Conservation (phyloP, 2,797 vertebrate genomes). For the Urophycis tenuis region DNA sequence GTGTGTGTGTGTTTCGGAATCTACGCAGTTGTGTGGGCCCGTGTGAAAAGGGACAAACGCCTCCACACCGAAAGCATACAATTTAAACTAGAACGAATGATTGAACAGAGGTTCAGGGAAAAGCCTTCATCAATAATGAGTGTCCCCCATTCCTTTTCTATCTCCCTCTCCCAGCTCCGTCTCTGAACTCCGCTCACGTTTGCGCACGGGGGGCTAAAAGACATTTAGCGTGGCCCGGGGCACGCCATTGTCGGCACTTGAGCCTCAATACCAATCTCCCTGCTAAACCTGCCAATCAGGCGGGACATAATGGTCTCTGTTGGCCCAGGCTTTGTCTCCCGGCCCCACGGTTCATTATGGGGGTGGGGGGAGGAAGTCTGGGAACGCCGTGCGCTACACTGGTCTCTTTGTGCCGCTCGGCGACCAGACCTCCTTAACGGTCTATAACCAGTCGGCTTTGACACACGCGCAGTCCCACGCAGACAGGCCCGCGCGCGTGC, state of each 20-base stretch:
- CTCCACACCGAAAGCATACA: slow-evolving; percentile 50
- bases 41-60: background rate
- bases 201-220: slow-evolving; percentile 45
- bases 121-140: slow-evolving; percentile 34
- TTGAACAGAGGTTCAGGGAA: slow-evolving; percentile 30
- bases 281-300: slow-evolving; percentile 58
- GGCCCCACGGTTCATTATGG: slow-evolving; percentile 64
- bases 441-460: slow-evolving; percentile 53
- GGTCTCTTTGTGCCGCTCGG: slow-evolving; percentile 56
- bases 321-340: slow-evolving; percentile 54
- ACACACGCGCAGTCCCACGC: slow-evolving; percentile 10
- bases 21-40: background rate
- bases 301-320: slow-evolving; percentile 31
- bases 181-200: slow-evolving; percentile 32
- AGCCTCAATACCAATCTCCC: slow-evolving; percentile 55
- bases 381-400: slow-evolving; percentile 58
- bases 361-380: slow-evolving; percentile 42
- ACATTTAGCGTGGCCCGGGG: slow-evolving; percentile 51
- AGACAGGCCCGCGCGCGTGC: slow-evolving; percentile 21
- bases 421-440: slow-evolving; percentile 55
- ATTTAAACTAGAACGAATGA: slow-evolving; percentile 57
- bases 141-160: slow-evolving; percentile 31
- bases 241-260: slow-evolving; percentile 50
- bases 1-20: background rate
- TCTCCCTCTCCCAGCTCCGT: background rate